phyloP scores from a whole-genome alignment of 2,888 invertebrate genomes.

The Rhimphoctona megacephalus region DNA sequence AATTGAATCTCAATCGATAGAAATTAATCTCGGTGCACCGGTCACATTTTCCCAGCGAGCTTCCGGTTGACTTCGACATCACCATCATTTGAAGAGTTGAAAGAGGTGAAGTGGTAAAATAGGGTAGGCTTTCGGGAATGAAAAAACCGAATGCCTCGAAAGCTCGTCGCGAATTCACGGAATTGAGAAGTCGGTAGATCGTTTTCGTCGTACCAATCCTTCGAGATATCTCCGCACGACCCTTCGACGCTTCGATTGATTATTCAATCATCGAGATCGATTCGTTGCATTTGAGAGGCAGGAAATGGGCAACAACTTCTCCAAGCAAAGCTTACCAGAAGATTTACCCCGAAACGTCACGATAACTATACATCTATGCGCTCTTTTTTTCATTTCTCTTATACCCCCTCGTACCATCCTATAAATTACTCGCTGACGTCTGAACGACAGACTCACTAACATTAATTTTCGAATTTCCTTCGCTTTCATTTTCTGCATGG shows the following conservation, averaged over 20 bases:
- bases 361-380: constrained; percentile 5
- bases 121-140: not conserved
- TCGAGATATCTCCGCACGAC: constrained; percentile 36
- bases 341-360: constrained; percentile 33
- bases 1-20: constrained; percentile 78
- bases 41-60: constrained; percentile 50
- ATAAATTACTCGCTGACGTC: constrained; percentile 63
- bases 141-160: constrained; percentile 33
- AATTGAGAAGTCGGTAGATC: constrained; percentile 56
- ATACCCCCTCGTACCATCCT: constrained; percentile 10
- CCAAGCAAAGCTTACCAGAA: constrained; percentile 28
- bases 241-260: constrained; percentile 77
- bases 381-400: constrained; percentile 29
- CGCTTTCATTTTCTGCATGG: constrained; percentile 70
- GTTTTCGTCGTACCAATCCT: constrained; percentile 34
- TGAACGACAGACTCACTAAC: constrained; percentile 67
- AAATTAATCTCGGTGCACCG: constrained; percentile 73
- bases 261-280: constrained; percentile 83
- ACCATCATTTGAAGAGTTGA: not conserved
- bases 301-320: constrained; percentile 80
- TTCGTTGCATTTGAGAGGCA: constrained; percentile 71
- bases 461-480: constrained; percentile 78
- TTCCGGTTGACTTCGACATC: constrained; percentile 29
- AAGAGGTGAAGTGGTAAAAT: not conserved
- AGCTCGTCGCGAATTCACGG: constrained; percentile 51